Percentiles rank a stretch among this genome's conserved stretches.
phyloP scores from a whole-genome alignment of 2,888 invertebrate species.

The Cotesia congregata region DNA sequence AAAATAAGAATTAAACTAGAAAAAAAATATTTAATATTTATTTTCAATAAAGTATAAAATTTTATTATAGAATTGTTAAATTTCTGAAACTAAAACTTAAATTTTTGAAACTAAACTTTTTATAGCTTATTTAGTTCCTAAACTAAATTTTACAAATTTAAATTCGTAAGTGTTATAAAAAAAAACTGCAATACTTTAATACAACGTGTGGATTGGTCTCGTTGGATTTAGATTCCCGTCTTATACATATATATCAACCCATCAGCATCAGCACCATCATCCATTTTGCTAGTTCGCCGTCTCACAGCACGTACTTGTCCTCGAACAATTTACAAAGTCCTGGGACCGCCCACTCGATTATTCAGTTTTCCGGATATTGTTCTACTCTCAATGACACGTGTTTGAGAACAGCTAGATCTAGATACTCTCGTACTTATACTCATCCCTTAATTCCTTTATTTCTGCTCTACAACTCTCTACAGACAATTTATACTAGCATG shows the following conservation, averaged over 20 bases:
- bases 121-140: too few relatives aligned
- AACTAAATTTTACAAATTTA: too few relatives aligned
- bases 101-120: too few relatives aligned
- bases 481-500: too few relatives aligned
- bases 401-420: not conserved
- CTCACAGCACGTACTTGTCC: not conserved
- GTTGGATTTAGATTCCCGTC: not conserved
- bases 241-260: not conserved
- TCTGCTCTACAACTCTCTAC: too few relatives aligned
- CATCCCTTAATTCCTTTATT: not conserved
- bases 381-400: not conserved
- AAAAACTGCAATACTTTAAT: not conserved
- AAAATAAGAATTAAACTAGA: too few relatives aligned
- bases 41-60: too few relatives aligned
- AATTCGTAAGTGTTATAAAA: not conserved
- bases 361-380: not conserved
- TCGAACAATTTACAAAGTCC: not conserved
- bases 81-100: too few relatives aligned
- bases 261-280: not conserved
- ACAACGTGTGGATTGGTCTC: not conserved
- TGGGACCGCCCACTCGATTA: not conserved
- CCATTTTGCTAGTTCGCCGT: not conserved
- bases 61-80: too few relatives aligned
- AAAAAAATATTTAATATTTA: too few relatives aligned
- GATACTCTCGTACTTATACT: not conserved